Base-by-base conservation (phyloP, 2,113 vertebrate species). In the Hippocampus guttulatus region DNA sequence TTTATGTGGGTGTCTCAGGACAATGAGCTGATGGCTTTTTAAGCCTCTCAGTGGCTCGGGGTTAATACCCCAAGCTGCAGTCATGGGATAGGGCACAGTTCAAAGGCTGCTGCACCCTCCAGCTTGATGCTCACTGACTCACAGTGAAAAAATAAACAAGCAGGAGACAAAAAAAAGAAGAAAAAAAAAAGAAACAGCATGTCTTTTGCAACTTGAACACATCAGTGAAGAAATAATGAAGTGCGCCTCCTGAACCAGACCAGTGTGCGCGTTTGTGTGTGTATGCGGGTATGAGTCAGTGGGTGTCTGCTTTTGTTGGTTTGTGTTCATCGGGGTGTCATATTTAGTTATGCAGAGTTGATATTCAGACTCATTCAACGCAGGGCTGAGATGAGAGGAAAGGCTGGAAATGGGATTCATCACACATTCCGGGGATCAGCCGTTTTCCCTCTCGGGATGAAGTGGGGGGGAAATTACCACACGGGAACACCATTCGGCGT, bases 1-100 rank as follows among this genome's bases (percentile, higher is more conserved):
- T 51, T 51, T 11, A 30, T 18, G 58, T 61, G 27, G 58, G 93
- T 97, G 89, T 91, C 86, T 87, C 85, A 64, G 93, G 92, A 96
- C 94, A 96, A 95, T 95, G 87, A 92, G 85, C 83, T 89, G 91
- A 90, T 91, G 90, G 89, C 88, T 95, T 95, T 93, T 94, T 92
- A 95, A 96, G 92, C 91, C 93, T 89, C 81, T 89, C 78, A 15
- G 90, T 94, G 92, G 93, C 92, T 94, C 86, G 80, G 82, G 82
- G 88, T 88, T 88, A 90, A 89, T 90, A 89, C 81, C 88, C 85
- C 25, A 62, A 79, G 83, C 84, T 86, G 87, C 81, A 88, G 88
- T 89, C 88, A 91, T 87, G 90, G 88, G 87, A 91, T 87, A 85
- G 88, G 84, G 80, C 73, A 62, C 33, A 74, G 85, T 89, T 91